Evolutionary conservation across 2,888 invertebrate species (phyloP).

Genomic region (Hyposoter dolosus): DNA sequence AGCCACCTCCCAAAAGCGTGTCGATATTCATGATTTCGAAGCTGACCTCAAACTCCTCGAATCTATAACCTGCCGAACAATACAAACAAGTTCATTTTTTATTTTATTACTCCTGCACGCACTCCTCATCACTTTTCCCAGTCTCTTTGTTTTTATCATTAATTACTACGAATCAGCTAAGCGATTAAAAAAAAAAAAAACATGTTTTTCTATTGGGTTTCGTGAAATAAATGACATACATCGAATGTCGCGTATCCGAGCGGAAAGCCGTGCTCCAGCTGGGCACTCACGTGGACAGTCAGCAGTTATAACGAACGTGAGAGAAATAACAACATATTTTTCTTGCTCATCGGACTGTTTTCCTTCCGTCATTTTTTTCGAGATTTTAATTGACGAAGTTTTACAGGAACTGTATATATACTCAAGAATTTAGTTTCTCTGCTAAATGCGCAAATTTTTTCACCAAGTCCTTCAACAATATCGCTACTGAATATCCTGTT

Average conservation of each 20-base stretch:
- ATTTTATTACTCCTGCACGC: neutral
- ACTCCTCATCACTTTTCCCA: neutral
- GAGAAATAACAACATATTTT: conserved; percentile 74
- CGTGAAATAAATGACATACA: neutral
- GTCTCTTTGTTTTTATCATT: neutral
- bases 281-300: conserved; percentile 60
- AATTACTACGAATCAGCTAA: neutral
- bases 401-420: neutral
- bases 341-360: neutral
- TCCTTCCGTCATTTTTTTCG: neutral
- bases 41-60: conserved; percentile 30
- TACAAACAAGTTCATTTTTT: neutral
- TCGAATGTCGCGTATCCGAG: conserved; percentile 23
- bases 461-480: neutral
- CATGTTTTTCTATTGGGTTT: too few relatives aligned
- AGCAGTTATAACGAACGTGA: conserved; percentile 72
- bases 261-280: neutral
- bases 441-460: neutral
- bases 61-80: conserved; percentile 34
- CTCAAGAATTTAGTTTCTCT: neutral
- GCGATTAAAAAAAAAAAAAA: neutral
- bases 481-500: neutral
- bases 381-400: neutral
- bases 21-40: conserved; percentile 78
- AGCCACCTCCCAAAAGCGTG: conserved; percentile 75